phyloP scores from a whole-genome alignment of 2,113 vertebrate genomes.

The Fulmarus glacialis region DNA sequence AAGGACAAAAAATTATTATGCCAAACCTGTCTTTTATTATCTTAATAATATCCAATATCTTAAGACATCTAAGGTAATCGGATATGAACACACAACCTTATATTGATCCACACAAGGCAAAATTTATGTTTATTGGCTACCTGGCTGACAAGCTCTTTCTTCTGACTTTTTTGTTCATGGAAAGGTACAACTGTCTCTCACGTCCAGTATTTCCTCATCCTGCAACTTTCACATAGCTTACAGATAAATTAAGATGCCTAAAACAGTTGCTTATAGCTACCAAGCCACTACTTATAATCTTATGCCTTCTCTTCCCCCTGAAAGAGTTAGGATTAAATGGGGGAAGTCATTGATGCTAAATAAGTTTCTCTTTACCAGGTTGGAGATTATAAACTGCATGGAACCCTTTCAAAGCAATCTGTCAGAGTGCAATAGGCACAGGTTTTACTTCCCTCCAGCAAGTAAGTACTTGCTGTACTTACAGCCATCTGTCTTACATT shows the following conservation, averaged over 20 bases:
- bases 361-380: neutral
- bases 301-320: neutral
- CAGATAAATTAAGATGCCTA: neutral
- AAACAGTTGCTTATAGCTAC: neutral
- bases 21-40: neutral
- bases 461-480: neutral
- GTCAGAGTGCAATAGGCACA: conserved; percentile 14
- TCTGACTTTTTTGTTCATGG: neutral
- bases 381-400: neutral
- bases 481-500: neutral
- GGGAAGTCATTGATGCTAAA: neutral
- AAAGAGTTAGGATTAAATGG: neutral
- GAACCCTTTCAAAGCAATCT: conserved; percentile 26
- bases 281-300: neutral
- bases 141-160: neutral
- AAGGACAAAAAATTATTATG: neutral
- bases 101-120: conserved; percentile 10
- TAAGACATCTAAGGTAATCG: neutral
- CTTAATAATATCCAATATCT: neutral
- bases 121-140: neutral
- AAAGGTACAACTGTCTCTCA: neutral
- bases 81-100: neutral
- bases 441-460: conserved; percentile 29
- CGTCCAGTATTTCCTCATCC: neutral
- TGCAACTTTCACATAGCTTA: neutral